Evolutionary conservation across 2,113 vertebrate species (phyloP).

Genomic region (Columba janthina): DNA sequence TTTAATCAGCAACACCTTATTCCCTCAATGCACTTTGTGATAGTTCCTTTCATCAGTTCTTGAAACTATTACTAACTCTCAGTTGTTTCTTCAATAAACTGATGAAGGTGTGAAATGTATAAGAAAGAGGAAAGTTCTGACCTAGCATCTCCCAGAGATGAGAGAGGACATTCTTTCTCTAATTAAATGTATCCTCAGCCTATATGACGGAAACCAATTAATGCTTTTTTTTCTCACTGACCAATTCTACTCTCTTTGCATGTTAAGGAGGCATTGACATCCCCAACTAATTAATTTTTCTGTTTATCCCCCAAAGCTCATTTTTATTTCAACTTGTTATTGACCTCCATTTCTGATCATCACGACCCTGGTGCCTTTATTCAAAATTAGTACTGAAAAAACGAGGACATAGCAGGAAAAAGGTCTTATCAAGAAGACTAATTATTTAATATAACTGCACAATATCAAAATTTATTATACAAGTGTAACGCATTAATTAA

Average conservation of each 20-base stretch:
- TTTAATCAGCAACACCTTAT: neutral
- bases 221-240: neutral
- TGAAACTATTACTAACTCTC: neutral
- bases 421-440: neutral
- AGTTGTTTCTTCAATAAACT: neutral
- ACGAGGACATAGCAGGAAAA: neutral
- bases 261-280: slow-evolving; percentile 24
- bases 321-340: slow-evolving; percentile 23
- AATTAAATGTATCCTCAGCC: slow-evolving; percentile 43
- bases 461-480: neutral
- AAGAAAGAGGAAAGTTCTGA: slow-evolving; percentile 14
- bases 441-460: slow-evolving; percentile 25
- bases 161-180: neutral
- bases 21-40: neutral
- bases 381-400: slow-evolving; percentile 4
- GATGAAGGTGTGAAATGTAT: neutral
- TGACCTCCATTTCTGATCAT: slow-evolving; percentile 40
- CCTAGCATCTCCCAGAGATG: neutral
- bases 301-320: slow-evolving; percentile 1
- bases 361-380: neutral
- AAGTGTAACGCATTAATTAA: slow-evolving; percentile 7
- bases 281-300: slow-evolving; percentile 55
- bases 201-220: slow-evolving; percentile 32
- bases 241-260: neutral
- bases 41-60: neutral